Conservation (phyloP, 2,888 invertebrate genomes). For the Muschampia plurimacula region DNA sequence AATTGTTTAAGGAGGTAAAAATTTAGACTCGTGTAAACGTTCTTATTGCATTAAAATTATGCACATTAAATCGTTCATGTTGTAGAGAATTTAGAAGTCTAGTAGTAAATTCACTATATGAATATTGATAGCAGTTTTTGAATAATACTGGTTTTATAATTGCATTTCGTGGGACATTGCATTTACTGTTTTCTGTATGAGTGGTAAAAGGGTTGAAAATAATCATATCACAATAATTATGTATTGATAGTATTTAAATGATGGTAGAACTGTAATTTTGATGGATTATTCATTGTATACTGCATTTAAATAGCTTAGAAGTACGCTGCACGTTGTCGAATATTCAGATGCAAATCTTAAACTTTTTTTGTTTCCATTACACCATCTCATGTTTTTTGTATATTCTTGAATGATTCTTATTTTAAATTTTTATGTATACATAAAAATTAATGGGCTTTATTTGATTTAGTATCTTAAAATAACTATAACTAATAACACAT, state of each 20-base stretch:
- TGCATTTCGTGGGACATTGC: slow-evolving; percentile 35
- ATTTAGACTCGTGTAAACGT: slow-evolving; percentile 72
- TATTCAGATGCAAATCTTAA: not conserved
- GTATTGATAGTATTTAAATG: slow-evolving; percentile 68
- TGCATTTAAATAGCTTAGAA: slow-evolving; percentile 58
- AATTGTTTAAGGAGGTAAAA: slow-evolving; percentile 67
- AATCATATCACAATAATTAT: slow-evolving; percentile 79
- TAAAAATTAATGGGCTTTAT: slow-evolving; percentile 25
- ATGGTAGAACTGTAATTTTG: slow-evolving; percentile 53
- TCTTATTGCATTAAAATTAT: slow-evolving; percentile 62
- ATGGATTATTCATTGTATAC: slow-evolving; percentile 51
- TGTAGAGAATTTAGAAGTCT: slow-evolving; percentile 72
- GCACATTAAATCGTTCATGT: slow-evolving; percentile 82
- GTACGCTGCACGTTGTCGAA: slow-evolving; percentile 33
- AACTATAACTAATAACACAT: too few species aligned
- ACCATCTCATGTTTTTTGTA: not conserved
- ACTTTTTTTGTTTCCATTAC: not conserved
- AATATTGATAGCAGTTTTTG: slow-evolving; percentile 35
- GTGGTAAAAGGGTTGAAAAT: slow-evolving; percentile 61
- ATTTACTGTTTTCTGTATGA: slow-evolving; percentile 32
- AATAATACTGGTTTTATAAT: slow-evolving; percentile 31
- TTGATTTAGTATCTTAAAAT: slow-evolving; percentile 26
- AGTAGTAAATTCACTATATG: slow-evolving; percentile 38
- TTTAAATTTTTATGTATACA: slow-evolving; percentile 20
- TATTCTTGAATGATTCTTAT: not conserved